Evolutionary conservation across 2,888 invertebrate genomes (phyloP).

Genomic region (Caenorhabditis wallacei): DNA sequence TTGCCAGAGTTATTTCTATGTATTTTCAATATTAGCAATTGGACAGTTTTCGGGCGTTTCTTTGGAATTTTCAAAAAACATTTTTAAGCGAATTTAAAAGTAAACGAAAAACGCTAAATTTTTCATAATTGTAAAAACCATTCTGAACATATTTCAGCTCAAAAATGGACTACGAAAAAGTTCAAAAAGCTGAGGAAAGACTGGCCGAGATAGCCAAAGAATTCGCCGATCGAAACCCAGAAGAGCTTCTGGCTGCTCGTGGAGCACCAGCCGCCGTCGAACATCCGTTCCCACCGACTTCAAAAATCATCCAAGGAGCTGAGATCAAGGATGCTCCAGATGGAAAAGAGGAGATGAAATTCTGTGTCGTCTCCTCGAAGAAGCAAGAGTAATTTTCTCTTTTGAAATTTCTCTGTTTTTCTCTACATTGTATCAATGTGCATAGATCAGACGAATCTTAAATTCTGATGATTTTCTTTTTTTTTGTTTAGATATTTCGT

Average conservation of each 20-base stretch:
- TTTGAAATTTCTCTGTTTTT: neutral
- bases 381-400: slow-evolving; percentile 17
- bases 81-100: neutral
- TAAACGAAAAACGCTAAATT: neutral
- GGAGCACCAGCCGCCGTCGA: slow-evolving; percentile 11
- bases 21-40: too few species aligned
- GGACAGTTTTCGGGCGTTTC: too few species aligned
- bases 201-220: slow-evolving; percentile 5
- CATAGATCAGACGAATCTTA: neutral
- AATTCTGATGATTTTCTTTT: neutral
- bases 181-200: slow-evolving; percentile 13
- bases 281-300: slow-evolving; percentile 22
- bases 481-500: neutral
- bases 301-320: slow-evolving; percentile 1
- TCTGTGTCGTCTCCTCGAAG: slow-evolving; percentile 21
- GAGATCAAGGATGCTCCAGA: neutral
- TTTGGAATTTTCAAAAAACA: neutral
- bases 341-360: slow-evolving; percentile 12
- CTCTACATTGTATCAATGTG: slow-evolving; percentile 24
- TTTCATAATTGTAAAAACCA: too few species aligned
- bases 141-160: neutral
- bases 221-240: slow-evolving; percentile 5
- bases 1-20: too few species aligned
- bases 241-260: slow-evolving; percentile 24
- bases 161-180: slow-evolving; percentile 14